These are phyloP conservation scores for Chlorops oryzae DNA, from an alignment of 1,140 invertebrate genomes.

Conservation along the genomic window DNA sequence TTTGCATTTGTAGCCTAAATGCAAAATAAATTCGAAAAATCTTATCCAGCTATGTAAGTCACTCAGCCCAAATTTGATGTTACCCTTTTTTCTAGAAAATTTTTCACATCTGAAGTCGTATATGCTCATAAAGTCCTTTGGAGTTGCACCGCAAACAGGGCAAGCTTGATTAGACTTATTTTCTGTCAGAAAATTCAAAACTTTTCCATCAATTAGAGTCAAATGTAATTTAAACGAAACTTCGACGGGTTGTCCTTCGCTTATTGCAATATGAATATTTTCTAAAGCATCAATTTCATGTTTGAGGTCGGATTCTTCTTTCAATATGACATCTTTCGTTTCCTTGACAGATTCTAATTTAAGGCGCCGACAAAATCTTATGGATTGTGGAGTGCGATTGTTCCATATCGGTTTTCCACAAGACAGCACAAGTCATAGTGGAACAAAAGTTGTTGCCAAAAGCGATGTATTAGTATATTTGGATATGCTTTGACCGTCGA, in stretches of 20 bases:
- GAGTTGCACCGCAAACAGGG: slow-evolving; percentile 17
- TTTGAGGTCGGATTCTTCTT: slow-evolving; percentile 2
- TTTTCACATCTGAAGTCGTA: slow-evolving; percentile 7
- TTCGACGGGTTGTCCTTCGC: slow-evolving; percentile 6
- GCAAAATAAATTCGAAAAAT: slow-evolving; percentile 18
- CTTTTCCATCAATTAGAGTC: slow-evolving; percentile 21
- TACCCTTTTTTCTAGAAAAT: slow-evolving; percentile 8
- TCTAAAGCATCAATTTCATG: slow-evolving; percentile 8
- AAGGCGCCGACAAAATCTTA: slow-evolving; percentile 11
- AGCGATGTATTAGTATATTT: slow-evolving; percentile 1
- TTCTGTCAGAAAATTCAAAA: slow-evolving; percentile 14
- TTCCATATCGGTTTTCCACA: background rate
- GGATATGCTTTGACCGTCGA: background rate
- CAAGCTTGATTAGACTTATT: slow-evolving; percentile 14
- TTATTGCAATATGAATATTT: slow-evolving; percentile 1
- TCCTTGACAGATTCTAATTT: slow-evolving; percentile 14
- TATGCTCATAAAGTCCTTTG: slow-evolving; percentile 14
- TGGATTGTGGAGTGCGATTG: slow-evolving; percentile 4
- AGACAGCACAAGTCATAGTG: background rate
- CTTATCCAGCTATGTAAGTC: slow-evolving; percentile 16
- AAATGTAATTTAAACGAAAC: slow-evolving; percentile 10
- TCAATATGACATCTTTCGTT: slow-evolving; percentile 9
- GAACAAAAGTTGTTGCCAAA: slow-evolving; percentile 9
- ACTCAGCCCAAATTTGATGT: slow-evolving; percentile 17
- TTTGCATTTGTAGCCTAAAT: slow-evolving; percentile 13